Percentiles rank a stretch among this genome's conserved stretches.
phyloP scores from a whole-genome alignment of 2,797 vertebrate species.

The Betta splendens region DNA sequence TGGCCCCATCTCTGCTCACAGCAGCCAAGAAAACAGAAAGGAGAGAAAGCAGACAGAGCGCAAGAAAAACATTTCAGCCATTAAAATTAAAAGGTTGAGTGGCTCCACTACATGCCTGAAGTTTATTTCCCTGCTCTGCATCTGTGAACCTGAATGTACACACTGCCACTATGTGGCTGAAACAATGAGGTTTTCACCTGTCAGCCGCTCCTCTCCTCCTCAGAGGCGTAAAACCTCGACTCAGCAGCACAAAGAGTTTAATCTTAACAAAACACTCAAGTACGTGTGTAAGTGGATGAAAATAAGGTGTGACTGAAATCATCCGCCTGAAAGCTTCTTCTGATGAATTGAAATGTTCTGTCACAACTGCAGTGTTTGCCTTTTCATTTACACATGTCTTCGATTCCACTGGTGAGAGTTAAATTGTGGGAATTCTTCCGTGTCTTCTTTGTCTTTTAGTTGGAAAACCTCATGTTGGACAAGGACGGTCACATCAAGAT shows the following conservation, averaged over 20 bases:
- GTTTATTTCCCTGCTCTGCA: conserved; percentile 63
- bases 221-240: conserved; percentile 6
- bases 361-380: background rate
- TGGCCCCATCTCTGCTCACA: conserved; percentile 72
- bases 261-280: background rate
- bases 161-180: conserved; percentile 17
- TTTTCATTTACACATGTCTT: background rate
- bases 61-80: conserved; percentile 72
- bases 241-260: conserved; percentile 5
- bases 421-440: conserved; percentile 13
- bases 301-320: background rate
- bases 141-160: conserved; percentile 48
- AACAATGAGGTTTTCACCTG: conserved; percentile 10
- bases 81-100: conserved; percentile 83
- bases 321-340: background rate
- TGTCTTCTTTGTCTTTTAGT: conserved; percentile 73
- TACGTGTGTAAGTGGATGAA: background rate
- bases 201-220: conserved; percentile 23
- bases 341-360: conserved; percentile 1
- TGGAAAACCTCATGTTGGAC: conserved; percentile 98
- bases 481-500: conserved; percentile 99
- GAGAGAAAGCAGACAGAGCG: conserved; percentile 62
- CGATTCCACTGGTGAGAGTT: background rate
- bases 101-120: conserved; percentile 67
- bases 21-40: conserved; percentile 79